Conservation (phyloP, 1,140 invertebrate species). For the Heliothis subflexa region DNA sequence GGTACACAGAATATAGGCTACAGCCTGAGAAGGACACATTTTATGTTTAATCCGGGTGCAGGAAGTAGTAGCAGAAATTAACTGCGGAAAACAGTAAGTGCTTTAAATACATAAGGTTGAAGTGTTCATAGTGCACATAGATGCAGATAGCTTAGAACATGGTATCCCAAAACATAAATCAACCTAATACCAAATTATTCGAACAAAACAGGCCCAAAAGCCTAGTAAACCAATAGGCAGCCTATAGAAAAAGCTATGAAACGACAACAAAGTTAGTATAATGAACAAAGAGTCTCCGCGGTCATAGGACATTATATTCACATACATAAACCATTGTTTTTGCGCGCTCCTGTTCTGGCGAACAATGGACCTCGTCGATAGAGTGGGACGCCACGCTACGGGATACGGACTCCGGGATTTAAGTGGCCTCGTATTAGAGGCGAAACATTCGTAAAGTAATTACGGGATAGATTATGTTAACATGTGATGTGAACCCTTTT, state of each 20-base stretch:
- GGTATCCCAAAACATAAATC: not conserved
- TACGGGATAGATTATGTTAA: slow-evolving; percentile 7
- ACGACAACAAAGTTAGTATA: slow-evolving; percentile 38
- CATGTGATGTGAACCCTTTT: not conserved
- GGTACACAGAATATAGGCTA: too few relatives aligned
- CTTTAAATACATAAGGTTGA: too few relatives aligned
- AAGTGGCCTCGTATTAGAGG: slow-evolving; percentile 11
- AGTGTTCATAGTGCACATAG: too few relatives aligned
- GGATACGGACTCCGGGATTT: slow-evolving; percentile 21
- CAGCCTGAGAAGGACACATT: too few relatives aligned
- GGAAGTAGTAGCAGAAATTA: too few relatives aligned
- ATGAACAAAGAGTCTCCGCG: slow-evolving; percentile 45
- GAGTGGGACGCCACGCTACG: not conserved
- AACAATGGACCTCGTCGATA: slow-evolving; percentile 38
- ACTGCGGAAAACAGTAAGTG: too few relatives aligned
- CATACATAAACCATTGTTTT: slow-evolving; percentile 45
- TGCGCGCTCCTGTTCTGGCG: slow-evolving; percentile 32
- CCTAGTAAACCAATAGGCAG: slow-evolving; percentile 18
- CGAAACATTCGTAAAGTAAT: slow-evolving; percentile 8
- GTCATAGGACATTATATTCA: slow-evolving; percentile 42
- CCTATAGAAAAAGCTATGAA: slow-evolving; percentile 41
- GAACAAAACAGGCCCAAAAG: not conserved
- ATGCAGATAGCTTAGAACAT: too few relatives aligned
- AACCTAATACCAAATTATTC: slow-evolving; percentile 17
- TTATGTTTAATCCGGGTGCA: too few relatives aligned